These are phyloP conservation scores for Dendrolimus punctatus DNA, from an alignment of 1,140 invertebrate genomes.

Conservation along the genomic window DNA sequence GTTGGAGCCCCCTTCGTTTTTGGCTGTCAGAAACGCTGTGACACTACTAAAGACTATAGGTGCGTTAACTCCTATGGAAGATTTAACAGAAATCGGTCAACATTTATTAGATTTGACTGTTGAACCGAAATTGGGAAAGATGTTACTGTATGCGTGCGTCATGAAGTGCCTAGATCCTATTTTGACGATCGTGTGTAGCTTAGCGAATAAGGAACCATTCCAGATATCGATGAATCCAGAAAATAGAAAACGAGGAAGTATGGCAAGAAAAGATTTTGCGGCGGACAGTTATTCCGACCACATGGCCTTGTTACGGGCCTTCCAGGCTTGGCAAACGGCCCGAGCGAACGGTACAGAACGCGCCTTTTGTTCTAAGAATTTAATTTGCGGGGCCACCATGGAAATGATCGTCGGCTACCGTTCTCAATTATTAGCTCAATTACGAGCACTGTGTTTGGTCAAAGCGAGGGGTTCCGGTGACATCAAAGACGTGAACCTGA, in stretches of 20 bases:
- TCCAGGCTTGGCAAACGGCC: constrained; percentile 86
- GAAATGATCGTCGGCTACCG: constrained; percentile 87
- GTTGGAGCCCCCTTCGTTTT: constrained; percentile 87
- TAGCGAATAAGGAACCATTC: constrained; percentile 90
- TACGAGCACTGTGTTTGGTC: constrained; percentile 90
- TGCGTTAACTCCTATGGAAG: constrained; percentile 86
- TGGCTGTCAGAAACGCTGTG: constrained; percentile 84
- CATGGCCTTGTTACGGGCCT: constrained; percentile 88
- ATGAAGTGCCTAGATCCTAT: constrained; percentile 96
- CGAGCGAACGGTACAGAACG: constrained; percentile 78
- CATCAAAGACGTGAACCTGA: constrained; percentile 84
- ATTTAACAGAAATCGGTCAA: constrained; percentile 84
- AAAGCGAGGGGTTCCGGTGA: constrained; percentile 82
- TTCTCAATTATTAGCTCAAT: constrained; percentile 85
- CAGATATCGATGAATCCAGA: constrained; percentile 80
- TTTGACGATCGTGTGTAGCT: constrained; percentile 90
- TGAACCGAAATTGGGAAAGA: constrained; percentile 92
- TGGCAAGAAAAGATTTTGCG: constrained; percentile 80
- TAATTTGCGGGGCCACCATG: constrained; percentile 87
- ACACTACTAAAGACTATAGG: constrained; percentile 86
- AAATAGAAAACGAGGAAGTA: constrained; percentile 75
- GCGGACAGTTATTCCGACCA: constrained; percentile 91
- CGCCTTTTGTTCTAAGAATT: constrained; percentile 85
- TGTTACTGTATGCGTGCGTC: constrained; percentile 91
- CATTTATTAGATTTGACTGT: constrained; percentile 92